These are phyloP conservation scores for Microctenopoma steveboyesi DNA, from an alignment of 2,797 vertebrate species.

Conservation along the genomic window DNA sequence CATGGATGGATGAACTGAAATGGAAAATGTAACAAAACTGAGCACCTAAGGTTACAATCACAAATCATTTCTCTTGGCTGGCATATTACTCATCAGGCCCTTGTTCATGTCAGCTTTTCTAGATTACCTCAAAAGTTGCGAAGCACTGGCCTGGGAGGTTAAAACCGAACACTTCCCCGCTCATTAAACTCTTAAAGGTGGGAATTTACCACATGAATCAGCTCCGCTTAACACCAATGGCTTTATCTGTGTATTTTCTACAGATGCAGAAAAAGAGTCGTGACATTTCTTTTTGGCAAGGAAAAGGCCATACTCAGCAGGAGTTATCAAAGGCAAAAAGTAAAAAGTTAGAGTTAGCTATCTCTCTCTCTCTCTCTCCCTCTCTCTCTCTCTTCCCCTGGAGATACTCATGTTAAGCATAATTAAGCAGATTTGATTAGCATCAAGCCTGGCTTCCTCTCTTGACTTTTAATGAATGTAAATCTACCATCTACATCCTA, in stretches of 20 bases:
- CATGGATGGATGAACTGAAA: constrained; percentile 36
- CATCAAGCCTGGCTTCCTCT: constrained; percentile 99
- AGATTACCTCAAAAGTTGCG: constrained; percentile 37
- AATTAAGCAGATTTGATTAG: constrained; percentile 99
- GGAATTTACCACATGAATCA: constrained; percentile 68
- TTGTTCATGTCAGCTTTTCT: constrained; percentile 31
- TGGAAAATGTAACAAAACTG: constrained; percentile 35
- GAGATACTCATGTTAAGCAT: constrained; percentile 99
- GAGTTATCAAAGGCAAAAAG: constrained; percentile 86
- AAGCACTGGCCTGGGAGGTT: constrained; percentile 39
- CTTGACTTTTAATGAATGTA: constrained; percentile 99
- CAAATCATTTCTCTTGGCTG: constrained; percentile 28
- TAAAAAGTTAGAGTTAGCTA: constrained; percentile 81
- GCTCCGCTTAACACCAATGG: constrained; percentile 65
- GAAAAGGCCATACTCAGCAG: constrained; percentile 85
- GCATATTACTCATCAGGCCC: constrained; percentile 44
- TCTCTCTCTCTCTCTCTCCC: constrained; percentile 69
- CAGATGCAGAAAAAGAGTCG: constrained; percentile 79
- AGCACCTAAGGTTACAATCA: constrained; percentile 34
- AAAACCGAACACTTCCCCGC: constrained; percentile 50
- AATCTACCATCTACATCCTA: constrained; percentile 99
- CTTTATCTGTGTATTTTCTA: constrained; percentile 76
- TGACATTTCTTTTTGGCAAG: constrained; percentile 83
- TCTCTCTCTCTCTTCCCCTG: constrained; percentile 85
- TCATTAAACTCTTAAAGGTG: constrained; percentile 64